Evolutionary conservation across 92 coral and sea anemone genomes (phyloP).

Genomic region (Umimayanthus chanpuru): DNA sequence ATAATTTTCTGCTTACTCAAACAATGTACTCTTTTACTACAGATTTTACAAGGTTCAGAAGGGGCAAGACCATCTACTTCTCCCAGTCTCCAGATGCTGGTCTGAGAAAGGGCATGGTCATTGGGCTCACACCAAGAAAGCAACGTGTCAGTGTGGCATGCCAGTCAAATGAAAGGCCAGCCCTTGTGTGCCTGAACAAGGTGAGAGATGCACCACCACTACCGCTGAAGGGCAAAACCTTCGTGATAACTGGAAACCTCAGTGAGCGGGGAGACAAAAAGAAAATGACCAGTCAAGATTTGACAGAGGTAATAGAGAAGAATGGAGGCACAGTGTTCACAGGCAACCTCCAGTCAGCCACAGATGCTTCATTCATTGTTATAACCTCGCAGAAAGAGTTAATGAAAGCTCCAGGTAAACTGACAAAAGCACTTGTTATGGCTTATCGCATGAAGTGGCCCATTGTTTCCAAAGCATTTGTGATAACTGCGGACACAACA

Average conservation of each 20-base stretch:
- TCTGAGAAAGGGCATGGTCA: too few species aligned
- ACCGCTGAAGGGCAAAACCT: slow-evolving; percentile 54
- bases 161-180: slow-evolving; percentile 40
- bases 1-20: too few species aligned
- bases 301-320: slow-evolving; percentile 24
- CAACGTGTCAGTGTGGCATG: slow-evolving; percentile 51
- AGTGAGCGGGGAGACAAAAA: slow-evolving; percentile 50
- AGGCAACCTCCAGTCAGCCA: slow-evolving; percentile 49
- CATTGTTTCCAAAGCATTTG: background rate
- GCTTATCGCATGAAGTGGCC: slow-evolving; percentile 32
- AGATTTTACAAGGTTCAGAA: too few species aligned
- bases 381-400: slow-evolving; percentile 49
- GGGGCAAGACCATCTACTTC: too few species aligned
- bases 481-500: slow-evolving; percentile 15
- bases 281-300: slow-evolving; percentile 39
- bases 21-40: too few species aligned
- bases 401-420: slow-evolving; percentile 31
- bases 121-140: too few species aligned
- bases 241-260: slow-evolving; percentile 49
- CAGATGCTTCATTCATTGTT: slow-evolving; percentile 39
- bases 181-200: slow-evolving; percentile 19
- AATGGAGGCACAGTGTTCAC: slow-evolving; percentile 49
- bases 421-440: slow-evolving; percentile 28
- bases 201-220: slow-evolving; percentile 50
- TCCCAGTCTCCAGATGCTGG: too few species aligned